Base-by-base conservation (phyloP, 1,140 invertebrate genomes). In the Drosophila eugracilis region DNA sequence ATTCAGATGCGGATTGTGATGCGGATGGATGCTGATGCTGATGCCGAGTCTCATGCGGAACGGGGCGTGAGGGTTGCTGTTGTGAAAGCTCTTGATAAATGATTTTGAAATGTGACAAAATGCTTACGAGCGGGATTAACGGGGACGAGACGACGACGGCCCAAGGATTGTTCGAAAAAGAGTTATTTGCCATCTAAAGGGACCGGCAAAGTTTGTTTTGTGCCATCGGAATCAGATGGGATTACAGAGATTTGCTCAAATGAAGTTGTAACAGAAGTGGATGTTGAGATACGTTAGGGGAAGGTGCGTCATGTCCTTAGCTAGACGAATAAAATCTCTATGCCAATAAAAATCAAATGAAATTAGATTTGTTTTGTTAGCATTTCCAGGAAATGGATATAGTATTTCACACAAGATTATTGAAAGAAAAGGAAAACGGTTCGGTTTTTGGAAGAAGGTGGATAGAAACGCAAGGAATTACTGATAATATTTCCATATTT, bases 31-130 rank as follows among this genome's bases (percentile, higher is more conserved):
- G 17, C 4, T 12, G 14, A 7, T n/a, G 4, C 7, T 14, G 55
- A 4, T n/a, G n/a, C n/a, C n/a, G n/a, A n/a, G n/a, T n/a, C n/a
- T n/a, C n/a, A n/a, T n/a, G 6, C 28, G 15, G 32, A 15, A 17
- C 2, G 34, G 26, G 75, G 81, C 77, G 77, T 71, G 83, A 81
- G 74, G 83, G 73, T 66, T 59, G 62, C 45, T 81, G 81, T 85
- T 88, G 81, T 85, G 73, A 81, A 88, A 85, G 81, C 81, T 88
- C 86, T 83, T 86, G 83, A 86, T 86, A 86, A 86, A 86, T 88
- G 83, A 88, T 83, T 86, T 88, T 88, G 78, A 88, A 86, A 86
- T 86, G 83, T 86, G 83, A 86, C 83, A 86, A 86, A 86, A 86
- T 86, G 84, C 83, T 86, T 88, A 86, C 84, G 83, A 89, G 70